Evolutionary conservation across 2,797 vertebrate species (phyloP).

Genomic region (Fringilla coelebs): DNA sequence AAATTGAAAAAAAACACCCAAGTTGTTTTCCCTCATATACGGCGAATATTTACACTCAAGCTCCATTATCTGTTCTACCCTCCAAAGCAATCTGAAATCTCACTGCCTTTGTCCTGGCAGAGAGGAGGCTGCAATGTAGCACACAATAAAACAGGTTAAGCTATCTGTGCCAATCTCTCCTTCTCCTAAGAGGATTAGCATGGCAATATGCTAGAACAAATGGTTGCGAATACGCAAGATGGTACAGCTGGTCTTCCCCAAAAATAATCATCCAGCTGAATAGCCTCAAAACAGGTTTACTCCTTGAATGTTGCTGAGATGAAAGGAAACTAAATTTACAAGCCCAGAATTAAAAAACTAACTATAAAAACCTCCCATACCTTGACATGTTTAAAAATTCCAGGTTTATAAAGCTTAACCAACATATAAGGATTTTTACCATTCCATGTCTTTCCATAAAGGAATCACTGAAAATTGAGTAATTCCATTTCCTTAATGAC

Average conservation of each 20-base stretch:
- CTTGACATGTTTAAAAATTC: background rate
- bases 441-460: background rate
- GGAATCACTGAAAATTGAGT: background rate
- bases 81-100: conserved; percentile 13
- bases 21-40: background rate
- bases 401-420: background rate
- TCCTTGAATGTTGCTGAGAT: background rate
- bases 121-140: background rate
- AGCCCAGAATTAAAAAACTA: background rate
- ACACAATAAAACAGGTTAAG: conserved; percentile 2
- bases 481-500: background rate
- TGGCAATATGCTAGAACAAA: conserved; percentile 34
- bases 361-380: background rate
- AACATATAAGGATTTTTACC: background rate
- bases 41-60: conserved; percentile 16
- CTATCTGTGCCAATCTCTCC: background rate
- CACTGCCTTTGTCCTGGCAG: background rate
- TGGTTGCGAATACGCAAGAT: background rate
- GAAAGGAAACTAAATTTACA: background rate
- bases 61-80: background rate
- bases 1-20: background rate
- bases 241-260: background rate
- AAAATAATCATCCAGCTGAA: background rate
- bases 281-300: background rate
- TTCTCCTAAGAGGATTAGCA: conserved; percentile 8